Percentiles rank a stretch among this genome's conserved stretches.
Evolutionary conservation across 53 echinoderm and acorn worm species (phyloP).

Genomic region (Hippasteria phrygiana): DNA sequence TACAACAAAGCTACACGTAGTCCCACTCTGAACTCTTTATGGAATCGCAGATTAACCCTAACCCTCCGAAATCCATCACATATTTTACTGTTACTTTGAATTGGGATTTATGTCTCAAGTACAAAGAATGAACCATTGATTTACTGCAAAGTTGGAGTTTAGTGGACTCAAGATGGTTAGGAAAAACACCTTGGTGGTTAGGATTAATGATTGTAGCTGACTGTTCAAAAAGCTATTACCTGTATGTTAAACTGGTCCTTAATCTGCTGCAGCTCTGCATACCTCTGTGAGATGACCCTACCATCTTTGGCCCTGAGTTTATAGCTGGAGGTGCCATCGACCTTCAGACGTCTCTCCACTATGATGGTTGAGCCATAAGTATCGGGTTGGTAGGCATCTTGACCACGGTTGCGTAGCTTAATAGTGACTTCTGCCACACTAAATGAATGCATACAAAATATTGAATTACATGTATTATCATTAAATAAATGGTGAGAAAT

Average conservation of each 20-base stretch:
- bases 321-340: constrained; percentile 83
- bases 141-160: too few species aligned
- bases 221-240: constrained; percentile 32
- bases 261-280: constrained; percentile 84
- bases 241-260: constrained; percentile 97
- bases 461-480: too few species aligned
- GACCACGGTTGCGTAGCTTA: constrained; percentile 85
- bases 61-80: too few species aligned
- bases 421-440: constrained; percentile 85
- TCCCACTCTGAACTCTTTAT: too few species aligned
- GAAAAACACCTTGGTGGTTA: too few species aligned
- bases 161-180: background rate
- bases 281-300: constrained; percentile 70
- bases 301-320: constrained; percentile 76
- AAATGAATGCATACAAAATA: background rate
- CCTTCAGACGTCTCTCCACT: constrained; percentile 72
- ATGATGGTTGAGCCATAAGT: constrained; percentile 81
- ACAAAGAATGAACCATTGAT: too few species aligned
- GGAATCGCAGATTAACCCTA: too few species aligned
- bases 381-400: constrained; percentile 77
- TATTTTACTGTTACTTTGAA: too few species aligned
- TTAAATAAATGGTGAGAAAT: too few species aligned
- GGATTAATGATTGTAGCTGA: background rate
- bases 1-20: too few species aligned
- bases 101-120: too few species aligned